A percentile compares a stretch with the other conserved stretches of the same genome.
phyloP scores from a whole-genome alignment of 2,888 invertebrate species.

The Salticus scenicus region DNA sequence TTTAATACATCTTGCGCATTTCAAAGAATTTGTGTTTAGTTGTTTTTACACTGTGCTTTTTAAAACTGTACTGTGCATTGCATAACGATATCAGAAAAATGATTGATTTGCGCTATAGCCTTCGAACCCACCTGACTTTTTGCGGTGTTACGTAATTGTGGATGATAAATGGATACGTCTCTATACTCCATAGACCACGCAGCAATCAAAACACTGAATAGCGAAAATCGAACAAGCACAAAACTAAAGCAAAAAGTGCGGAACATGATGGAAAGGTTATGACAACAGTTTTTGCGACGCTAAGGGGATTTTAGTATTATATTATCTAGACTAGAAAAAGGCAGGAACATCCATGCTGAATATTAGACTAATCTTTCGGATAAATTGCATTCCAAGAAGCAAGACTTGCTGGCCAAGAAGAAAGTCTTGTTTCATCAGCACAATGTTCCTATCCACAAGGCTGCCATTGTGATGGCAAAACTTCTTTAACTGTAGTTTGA shows the following conservation, averaged over 20 bases:
- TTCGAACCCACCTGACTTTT: too few species aligned
- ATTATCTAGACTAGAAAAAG: not conserved
- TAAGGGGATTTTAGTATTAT: not conserved
- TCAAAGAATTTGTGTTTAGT: too few species aligned
- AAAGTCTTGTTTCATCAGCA: not conserved
- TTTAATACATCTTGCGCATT: too few species aligned
- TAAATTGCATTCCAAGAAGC: not conserved
- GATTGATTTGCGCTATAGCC: too few species aligned
- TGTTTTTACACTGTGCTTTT: too few species aligned
- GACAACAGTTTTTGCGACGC: not conserved
- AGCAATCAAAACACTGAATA: too few species aligned
- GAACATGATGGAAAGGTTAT: not conserved
- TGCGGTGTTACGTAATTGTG: too few species aligned
- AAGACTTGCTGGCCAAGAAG: not conserved
- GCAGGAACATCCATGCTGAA: not conserved
- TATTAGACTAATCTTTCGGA: not conserved
- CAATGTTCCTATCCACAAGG: not conserved
- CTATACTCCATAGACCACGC: too few species aligned
- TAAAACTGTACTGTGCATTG: too few species aligned
- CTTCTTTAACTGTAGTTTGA: too few species aligned
- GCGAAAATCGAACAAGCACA: not conserved
- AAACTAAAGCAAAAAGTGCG: not conserved
- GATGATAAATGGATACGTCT: too few species aligned
- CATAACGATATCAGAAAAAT: too few species aligned
- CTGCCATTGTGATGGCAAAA: not conserved